phyloP scores from a whole-genome alignment of 2,888 invertebrate genomes.

The Phortica magna region DNA sequence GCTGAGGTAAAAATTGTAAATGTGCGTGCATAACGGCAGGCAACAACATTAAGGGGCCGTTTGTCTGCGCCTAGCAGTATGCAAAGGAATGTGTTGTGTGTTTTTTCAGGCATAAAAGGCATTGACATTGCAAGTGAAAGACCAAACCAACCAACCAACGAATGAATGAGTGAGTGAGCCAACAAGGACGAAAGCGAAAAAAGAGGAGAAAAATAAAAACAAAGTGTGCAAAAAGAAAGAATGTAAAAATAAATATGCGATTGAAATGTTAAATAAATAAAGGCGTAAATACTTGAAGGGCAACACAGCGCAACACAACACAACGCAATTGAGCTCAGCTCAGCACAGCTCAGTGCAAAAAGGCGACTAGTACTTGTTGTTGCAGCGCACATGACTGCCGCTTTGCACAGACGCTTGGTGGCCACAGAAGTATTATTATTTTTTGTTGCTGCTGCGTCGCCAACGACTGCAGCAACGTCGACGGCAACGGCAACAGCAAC shows the following conservation, averaged over 20 bases:
- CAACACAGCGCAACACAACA: constrained; percentile 41
- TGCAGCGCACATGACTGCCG: not conserved
- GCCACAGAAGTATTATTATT: not conserved
- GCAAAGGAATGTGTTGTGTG: constrained; percentile 59
- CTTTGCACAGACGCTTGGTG: not conserved
- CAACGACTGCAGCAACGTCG: not conserved
- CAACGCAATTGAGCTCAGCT: constrained; percentile 13
- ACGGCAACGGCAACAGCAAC: constrained; percentile 39
- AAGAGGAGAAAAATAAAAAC: constrained; percentile 15
- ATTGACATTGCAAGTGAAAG: constrained; percentile 65
- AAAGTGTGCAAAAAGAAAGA: constrained; percentile 43
- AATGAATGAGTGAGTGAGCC: constrained; percentile 24
- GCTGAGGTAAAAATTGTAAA: too few species aligned
- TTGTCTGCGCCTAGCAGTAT: constrained; percentile 54
- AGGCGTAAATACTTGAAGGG: constrained; percentile 73
- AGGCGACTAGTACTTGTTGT: not conserved
- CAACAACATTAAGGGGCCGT: not conserved
- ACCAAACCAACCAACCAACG: constrained; percentile 42
- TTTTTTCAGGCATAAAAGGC: constrained; percentile 66
- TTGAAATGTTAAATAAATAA: constrained; percentile 77
- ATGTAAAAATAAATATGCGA: too few species aligned
- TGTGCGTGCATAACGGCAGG: not conserved
- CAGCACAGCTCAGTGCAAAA: not conserved
- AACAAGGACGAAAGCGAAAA: constrained; percentile 28
- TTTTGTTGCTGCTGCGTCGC: not conserved